A percentile compares a stretch with the other conserved stretches of the same genome.
These are phyloP conservation scores for Trididemnum nubilum DNA, from an alignment of 23 tunicate species.

Conservation along the genomic window DNA sequence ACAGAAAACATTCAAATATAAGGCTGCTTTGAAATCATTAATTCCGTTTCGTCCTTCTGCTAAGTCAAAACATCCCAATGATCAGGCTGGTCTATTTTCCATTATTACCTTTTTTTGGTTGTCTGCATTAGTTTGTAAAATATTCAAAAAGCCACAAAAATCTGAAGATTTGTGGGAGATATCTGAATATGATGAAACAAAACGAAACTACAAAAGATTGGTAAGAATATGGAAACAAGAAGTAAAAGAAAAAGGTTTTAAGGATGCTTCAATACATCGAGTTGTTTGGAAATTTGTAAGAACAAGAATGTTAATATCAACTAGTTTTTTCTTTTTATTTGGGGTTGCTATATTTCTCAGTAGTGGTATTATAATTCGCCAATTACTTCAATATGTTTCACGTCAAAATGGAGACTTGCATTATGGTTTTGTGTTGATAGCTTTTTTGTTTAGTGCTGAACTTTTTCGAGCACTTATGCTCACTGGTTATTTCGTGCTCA, in stretches of 20 bases:
- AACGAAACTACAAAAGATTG: slow-evolving; percentile 48
- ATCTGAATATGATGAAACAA: slow-evolving; percentile 56
- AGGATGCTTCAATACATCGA: slow-evolving; percentile 59
- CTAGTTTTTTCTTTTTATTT: slow-evolving; percentile 28
- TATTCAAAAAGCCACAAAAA: slow-evolving; percentile 44
- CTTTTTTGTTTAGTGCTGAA: slow-evolving; percentile 35
- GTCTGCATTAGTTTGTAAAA: slow-evolving; percentile 56
- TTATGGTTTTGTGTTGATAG: slow-evolving; percentile 43
- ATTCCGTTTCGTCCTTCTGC: slow-evolving; percentile 57
- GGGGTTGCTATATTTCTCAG: slow-evolving; percentile 35
- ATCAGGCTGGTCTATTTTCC: slow-evolving; percentile 75
- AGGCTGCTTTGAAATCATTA: slow-evolving; percentile 48
- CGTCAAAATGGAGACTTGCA: neutral
- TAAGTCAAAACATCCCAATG: slow-evolving; percentile 48
- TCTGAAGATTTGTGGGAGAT: slow-evolving; percentile 58
- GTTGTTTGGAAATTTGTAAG: slow-evolving; percentile 54
- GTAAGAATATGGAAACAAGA: slow-evolving; percentile 60
- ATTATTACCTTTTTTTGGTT: slow-evolving; percentile 74
- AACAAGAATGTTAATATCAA: slow-evolving; percentile 49
- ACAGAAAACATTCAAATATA: slow-evolving; percentile 28
- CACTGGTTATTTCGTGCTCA: slow-evolving; percentile 43
- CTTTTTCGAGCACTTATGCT: slow-evolving; percentile 31
- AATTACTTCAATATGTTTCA: slow-evolving; percentile 51
- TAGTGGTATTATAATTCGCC: slow-evolving; percentile 53
- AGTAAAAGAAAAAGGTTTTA: slow-evolving; percentile 34